A percentile compares a stretch with the other conserved stretches of the same genome.
Evolutionary conservation across 2,888 invertebrate species (phyloP).

Genomic region (Margaritifera margaritifera): DNA sequence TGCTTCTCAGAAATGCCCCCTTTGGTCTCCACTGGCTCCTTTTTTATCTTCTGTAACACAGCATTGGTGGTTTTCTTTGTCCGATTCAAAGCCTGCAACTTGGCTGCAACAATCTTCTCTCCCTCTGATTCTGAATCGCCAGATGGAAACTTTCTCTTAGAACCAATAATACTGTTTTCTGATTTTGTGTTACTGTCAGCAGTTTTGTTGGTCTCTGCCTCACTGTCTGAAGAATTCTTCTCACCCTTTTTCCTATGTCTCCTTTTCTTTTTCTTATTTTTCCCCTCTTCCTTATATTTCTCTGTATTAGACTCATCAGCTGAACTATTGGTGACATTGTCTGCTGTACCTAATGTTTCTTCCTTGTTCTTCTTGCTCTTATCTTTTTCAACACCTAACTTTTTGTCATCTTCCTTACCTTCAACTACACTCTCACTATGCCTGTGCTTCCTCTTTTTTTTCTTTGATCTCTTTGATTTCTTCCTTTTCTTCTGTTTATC

Average conservation of each 20-base stretch:
- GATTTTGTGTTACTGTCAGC: conserved; percentile 14
- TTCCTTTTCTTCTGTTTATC: conserved; percentile 48
- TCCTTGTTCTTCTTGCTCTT: conserved; percentile 23
- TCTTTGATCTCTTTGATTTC: conserved; percentile 49
- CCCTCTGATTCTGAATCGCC: conserved; percentile 30
- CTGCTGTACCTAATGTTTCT: conserved; percentile 2
- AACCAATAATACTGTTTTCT: conserved; percentile 6
- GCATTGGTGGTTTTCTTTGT: conserved; percentile 19
- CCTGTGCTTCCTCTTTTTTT: conserved; percentile 36
- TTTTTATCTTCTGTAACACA: conserved; percentile 30
- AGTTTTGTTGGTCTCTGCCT: conserved; percentile 15
- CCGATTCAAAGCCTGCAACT: conserved; percentile 32
- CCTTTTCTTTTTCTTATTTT: conserved; percentile 33
- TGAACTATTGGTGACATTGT: conserved; percentile 17
- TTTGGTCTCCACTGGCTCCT: conserved; percentile 27
- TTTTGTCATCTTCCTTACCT: conserved; percentile 13
- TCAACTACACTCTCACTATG: conserved; percentile 29
- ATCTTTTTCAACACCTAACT: conserved; percentile 21
- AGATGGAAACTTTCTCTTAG: conserved; percentile 23
- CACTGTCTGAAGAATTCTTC: conserved; percentile 28
- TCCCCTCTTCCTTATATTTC: conserved; percentile 26
- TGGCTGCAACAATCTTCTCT: conserved; percentile 32
- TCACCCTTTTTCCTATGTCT: conserved; percentile 24
- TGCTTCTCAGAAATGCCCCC: conserved; percentile 23
- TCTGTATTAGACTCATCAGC: conserved; percentile 35